A percentile compares a stretch with the other conserved stretches of the same genome.
These are phyloP conservation scores for Noctua janthe DNA, from an alignment of 2,888 invertebrate genomes.

Conservation along the genomic window DNA sequence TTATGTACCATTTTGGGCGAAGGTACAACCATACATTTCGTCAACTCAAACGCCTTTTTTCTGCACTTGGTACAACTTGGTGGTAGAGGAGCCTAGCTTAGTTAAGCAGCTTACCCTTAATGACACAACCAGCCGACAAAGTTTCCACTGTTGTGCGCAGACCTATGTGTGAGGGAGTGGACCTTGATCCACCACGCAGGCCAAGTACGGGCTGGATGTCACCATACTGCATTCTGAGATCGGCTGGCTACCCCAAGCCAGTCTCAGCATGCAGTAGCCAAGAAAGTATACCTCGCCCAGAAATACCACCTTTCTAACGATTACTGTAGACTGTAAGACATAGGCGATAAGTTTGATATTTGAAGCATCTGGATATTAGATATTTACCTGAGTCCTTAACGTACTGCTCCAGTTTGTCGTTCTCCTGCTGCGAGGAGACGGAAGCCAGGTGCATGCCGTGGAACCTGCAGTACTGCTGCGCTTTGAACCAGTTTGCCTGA, in stretches of 20 bases:
- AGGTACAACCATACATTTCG: background rate
- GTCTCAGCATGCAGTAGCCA: no score
- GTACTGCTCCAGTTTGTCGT: slow-evolving; percentile 96
- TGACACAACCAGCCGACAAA: background rate
- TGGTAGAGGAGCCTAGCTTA: background rate
- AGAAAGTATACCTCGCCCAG: background rate
- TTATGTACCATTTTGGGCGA: background rate
- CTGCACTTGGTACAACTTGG: background rate
- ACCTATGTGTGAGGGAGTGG: background rate
- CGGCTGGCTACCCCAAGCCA: background rate
- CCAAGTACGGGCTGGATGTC: background rate
- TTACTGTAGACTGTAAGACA: background rate
- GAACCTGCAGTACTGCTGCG: slow-evolving; percentile 97
- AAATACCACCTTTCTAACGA: background rate
- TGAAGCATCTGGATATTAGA: no score
- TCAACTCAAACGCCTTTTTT: background rate
- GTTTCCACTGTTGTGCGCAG: background rate
- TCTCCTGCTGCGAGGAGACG: slow-evolving; percentile 97
- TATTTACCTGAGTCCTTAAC: slow-evolving; percentile 96
- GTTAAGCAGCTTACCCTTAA: background rate
- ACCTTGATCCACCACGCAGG: background rate
- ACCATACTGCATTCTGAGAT: background rate
- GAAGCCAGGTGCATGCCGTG: slow-evolving; percentile 98
- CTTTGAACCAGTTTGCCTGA: slow-evolving; percentile 98
- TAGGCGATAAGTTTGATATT: background rate